Evolutionary conservation across 1,140 invertebrate species (phyloP), one percentile per base, ranked within the genome.

Genomic region (Sminthurinus signatus): DNA sequence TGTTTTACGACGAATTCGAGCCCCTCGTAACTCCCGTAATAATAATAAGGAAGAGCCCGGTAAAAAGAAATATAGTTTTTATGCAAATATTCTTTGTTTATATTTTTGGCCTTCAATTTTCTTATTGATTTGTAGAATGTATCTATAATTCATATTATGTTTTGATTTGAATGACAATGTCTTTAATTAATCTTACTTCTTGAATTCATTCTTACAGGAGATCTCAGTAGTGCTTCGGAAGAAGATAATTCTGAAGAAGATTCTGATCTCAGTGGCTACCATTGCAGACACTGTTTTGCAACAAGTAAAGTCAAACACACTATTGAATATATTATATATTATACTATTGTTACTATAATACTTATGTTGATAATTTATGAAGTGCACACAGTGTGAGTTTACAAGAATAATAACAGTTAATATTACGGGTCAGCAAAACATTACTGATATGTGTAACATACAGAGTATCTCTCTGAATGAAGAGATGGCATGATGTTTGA

Each of bases 221-320:
- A 82, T 72, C 76, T 88, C 72, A 95, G 91, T 80, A 95, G 91
- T 56, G 90, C 91, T 56, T 95, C 89, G 72, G 93, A 96, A 78
- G 91, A 93, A 80, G 94, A 96, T 73, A 86, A 87, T 76, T 94
- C 89, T 64, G 91, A 93, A 75, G 93, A 93, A 77, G 93, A 93
- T 78, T 95, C 88, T 75, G 93, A 93, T 79, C 82, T 81, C 62
- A 78, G 74, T 77, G 67, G 72, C 29, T 76, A 74, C 59, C 72
- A 75, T 27, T 78, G 77, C 60, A 73, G 76, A 39, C 78, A 77
- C 64, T 77, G 75, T 51, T 82, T 83, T 73, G 84, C 85, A 1
- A 88, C 84, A 36, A 85, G 82, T 86, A 78, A 76, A 77, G 29
- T 17, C 15, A 15, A 27, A 43, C n/a, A 54, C 54, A 29, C 21